These are phyloP conservation scores for Dromius quadrimaculatus DNA, from an alignment of 2,888 invertebrate genomes.

Conservation along the genomic window DNA sequence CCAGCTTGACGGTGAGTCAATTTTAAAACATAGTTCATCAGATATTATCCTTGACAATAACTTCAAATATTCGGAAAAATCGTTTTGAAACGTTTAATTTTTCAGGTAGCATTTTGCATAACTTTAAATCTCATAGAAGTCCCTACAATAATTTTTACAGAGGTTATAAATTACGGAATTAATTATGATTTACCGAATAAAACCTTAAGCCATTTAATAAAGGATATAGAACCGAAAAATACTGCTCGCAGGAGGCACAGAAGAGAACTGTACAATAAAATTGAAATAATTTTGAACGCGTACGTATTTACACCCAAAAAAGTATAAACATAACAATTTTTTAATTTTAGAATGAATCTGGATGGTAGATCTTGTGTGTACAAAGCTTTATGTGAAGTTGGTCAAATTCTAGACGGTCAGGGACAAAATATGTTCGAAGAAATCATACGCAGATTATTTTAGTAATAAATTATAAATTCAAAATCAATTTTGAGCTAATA, in stretches of 20 bases:
- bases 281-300: conserved; percentile 45
- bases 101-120: conserved; percentile 43
- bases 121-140: conserved; percentile 37
- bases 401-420: conserved; percentile 58
- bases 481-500: neutral
- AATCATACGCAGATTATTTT: conserved; percentile 38
- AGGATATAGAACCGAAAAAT: conserved; percentile 24
- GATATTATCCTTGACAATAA: no score
- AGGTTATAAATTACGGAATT: conserved; percentile 44
- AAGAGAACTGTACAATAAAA: conserved; percentile 42
- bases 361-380: conserved; percentile 75
- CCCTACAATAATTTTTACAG: conserved; percentile 30
- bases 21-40: no score
- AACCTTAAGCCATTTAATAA: conserved; percentile 8
- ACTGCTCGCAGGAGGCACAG: conserved; percentile 20
- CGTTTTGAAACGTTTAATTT: no score
- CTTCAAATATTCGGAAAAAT: no score
- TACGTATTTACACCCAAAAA: conserved; percentile 18
- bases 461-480: conserved; percentile 20
- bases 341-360: conserved; percentile 69
- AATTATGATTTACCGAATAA: conserved; percentile 49
- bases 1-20: conserved; percentile 63
- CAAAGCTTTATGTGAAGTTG: conserved; percentile 79
- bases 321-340: conserved; percentile 10
- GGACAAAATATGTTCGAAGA: conserved; percentile 46